phyloP scores from a whole-genome alignment of 1,140 invertebrate genomes.

The Aphelenchoides fujianensis region DNA sequence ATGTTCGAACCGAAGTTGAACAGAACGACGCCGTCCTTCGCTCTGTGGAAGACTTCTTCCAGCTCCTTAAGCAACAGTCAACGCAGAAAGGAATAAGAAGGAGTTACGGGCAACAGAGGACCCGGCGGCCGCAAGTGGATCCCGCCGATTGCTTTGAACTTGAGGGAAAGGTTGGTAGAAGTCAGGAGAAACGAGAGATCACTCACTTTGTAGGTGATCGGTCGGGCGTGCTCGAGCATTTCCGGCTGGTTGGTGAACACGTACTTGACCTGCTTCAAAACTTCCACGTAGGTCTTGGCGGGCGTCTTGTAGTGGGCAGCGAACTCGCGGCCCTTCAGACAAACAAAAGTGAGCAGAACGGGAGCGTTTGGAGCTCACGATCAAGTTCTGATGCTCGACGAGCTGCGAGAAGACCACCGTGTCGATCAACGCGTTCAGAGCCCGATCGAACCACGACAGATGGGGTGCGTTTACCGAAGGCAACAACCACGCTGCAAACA shows the following conservation, averaged over 20 bases:
- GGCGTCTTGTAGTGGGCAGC: slow-evolving; percentile 16
- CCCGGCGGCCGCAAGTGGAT: slow-evolving; percentile 2
- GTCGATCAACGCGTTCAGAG: not conserved
- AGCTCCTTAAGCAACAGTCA: no score
- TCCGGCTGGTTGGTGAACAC: slow-evolving; percentile 22
- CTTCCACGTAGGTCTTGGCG: slow-evolving; percentile 13
- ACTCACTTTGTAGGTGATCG: no score
- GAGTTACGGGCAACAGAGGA: not conserved
- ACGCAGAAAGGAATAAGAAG: no score
- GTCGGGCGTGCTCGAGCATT: slow-evolving; percentile 25
- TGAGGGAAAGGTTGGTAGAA: no score
- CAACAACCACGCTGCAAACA: slow-evolving; percentile 16
- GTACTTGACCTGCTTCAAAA: slow-evolving; percentile 20
- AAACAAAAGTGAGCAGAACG: no score
- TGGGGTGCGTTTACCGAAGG: not conserved
- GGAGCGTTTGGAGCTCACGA: slow-evolving; percentile 7
- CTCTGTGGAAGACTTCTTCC: slow-evolving; percentile 19
- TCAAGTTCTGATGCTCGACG: slow-evolving; percentile 16
- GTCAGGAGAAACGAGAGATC: no score
- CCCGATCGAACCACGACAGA: not conserved
- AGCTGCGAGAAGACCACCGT: slow-evolving; percentile 1
- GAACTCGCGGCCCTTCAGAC: slow-evolving; percentile 10
- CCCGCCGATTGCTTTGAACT: slow-evolving; percentile 23
- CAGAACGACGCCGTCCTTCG: slow-evolving; percentile 20
- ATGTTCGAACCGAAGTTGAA: slow-evolving; percentile 23